phyloP scores from a whole-genome alignment of 2,113 vertebrate species.

The Corapipo altera region DNA sequence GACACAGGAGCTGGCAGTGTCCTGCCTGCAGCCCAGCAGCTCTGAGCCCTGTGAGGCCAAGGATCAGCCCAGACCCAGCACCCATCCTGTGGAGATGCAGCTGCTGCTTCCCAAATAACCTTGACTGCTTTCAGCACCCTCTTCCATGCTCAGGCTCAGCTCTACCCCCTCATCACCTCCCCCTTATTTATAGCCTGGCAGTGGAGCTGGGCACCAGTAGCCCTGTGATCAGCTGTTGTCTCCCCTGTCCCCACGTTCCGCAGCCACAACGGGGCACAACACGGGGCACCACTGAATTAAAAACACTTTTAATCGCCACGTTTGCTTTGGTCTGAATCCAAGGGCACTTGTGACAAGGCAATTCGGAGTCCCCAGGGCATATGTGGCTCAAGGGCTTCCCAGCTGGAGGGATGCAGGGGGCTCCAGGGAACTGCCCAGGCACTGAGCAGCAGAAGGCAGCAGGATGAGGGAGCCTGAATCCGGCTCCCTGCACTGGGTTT shows the following conservation, averaged over 20 bases:
- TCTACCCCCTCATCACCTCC: background rate
- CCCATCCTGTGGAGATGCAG: accelerated
- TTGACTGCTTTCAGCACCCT: background rate
- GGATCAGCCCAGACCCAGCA: background rate
- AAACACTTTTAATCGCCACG: slow-evolving; percentile 3
- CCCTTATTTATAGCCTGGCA: slow-evolving; percentile 4
- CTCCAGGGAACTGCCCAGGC: background rate
- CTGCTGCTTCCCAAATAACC: background rate
- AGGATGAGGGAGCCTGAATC: background rate
- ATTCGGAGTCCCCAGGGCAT: accelerated
- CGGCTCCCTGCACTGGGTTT: background rate
- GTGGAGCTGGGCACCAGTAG: accelerated
- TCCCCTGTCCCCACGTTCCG: background rate
- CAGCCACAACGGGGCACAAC: background rate
- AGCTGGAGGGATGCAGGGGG: background rate
- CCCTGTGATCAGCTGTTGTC: background rate
- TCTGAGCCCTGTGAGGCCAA: background rate
- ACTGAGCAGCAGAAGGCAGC: background rate
- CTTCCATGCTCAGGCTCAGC: background rate
- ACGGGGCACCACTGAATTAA: background rate
- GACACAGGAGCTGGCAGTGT: background rate
- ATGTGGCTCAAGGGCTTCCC: background rate
- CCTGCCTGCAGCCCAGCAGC: background rate
- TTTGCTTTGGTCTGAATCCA: slow-evolving; percentile 60
- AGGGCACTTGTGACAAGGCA: slow-evolving; percentile 59